phyloP scores from a whole-genome alignment of 2,797 vertebrate genomes.

The Falco novaeseelandiae region DNA sequence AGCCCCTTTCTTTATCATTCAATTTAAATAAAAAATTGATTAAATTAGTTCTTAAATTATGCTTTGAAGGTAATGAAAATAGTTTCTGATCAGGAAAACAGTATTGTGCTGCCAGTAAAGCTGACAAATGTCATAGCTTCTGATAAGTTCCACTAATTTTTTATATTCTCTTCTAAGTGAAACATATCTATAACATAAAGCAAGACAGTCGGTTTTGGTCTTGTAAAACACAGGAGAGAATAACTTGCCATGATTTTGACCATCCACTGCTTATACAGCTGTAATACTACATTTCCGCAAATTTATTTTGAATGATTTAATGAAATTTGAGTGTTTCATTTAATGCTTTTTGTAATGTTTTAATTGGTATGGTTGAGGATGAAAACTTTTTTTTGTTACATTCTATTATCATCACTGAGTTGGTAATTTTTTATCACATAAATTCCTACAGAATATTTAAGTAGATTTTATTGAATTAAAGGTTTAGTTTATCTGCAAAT shows the following conservation, averaged over 20 bases:
- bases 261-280: background rate
- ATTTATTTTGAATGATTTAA: background rate
- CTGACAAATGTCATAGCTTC: background rate
- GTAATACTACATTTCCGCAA: background rate
- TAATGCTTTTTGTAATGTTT: background rate
- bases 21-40: background rate
- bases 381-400: background rate
- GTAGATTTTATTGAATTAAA: conserved; percentile 56
- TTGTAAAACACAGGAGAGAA: background rate
- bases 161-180: background rate
- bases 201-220: background rate
- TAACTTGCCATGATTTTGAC: background rate
- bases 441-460: conserved; percentile 60
- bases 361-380: background rate
- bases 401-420: background rate
- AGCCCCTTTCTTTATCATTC: background rate
- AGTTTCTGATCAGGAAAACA: background rate
- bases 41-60: background rate
- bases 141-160: background rate
- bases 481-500: conserved; percentile 34
- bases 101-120: background rate
- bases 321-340: background rate
- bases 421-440: background rate
- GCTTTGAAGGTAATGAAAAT: background rate
- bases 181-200: background rate